Evolutionary conservation across 2,888 invertebrate genomes (phyloP), one percentile per base, ranked within the genome.

Genomic region (Sarcophaga rosellei): DNA sequence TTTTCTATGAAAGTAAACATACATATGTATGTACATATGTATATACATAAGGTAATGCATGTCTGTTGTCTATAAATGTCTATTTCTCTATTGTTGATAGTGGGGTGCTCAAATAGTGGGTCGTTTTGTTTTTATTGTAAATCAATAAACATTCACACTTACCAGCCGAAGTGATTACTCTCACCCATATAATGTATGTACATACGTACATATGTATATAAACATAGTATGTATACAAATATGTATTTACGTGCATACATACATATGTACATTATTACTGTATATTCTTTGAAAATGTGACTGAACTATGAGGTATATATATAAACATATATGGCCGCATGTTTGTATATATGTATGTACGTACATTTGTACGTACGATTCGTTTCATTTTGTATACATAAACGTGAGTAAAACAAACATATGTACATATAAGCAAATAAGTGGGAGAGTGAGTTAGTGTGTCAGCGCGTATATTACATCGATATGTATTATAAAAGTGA

Each of bases 371-470:
- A 44, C 63, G 5, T 53, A 53, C 3, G 66, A 23, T 21, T n/a
- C 21, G 44, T 44, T 59, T 61, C 21, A 61, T 57, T 57, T 15
- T 57, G 70, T 69, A 53, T 65, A 23, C 57, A 61, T 61, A 20
- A 72, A 77, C 72, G 72, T 78, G 78, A 74, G 69, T 35, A 70
- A 78, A 63, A 57, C 44, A 68, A 72, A 73, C 15, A 72, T n/a
- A n/a, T n/a, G n/a, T n/a, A n/a, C n/a, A n/a, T 25, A 53, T 21
- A 77, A 79, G 68, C 44, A n/a, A 72, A 21, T 57, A 21, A 68
- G 78, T 81, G 72, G 53, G 53, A 53, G 53, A 80, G 81, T 81
- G 62, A 79, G 78, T 74, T 65, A 79, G 76, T 80, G 84, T 82
- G 81, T 82, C 81, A 82, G 12, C 53, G 53, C 4, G 15, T 53